A percentile compares a stretch with the other conserved stretches of the same genome.
phyloP scores from a whole-genome alignment of 2,113 vertebrate species.

The Nesogale talazaci region DNA sequence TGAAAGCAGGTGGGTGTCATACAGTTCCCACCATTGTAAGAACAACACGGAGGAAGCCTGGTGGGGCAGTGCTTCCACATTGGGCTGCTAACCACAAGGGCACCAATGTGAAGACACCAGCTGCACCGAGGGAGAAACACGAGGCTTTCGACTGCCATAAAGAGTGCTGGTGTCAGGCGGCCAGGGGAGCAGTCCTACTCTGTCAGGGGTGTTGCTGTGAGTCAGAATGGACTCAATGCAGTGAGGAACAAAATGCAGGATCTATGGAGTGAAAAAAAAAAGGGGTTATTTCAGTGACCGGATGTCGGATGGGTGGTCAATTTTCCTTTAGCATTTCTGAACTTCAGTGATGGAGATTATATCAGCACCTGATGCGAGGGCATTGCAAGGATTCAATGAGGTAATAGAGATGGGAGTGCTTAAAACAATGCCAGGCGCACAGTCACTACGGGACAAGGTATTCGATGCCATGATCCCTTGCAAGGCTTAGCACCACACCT shows the following conservation, averaged over 20 bases:
- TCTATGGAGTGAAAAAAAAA: neutral
- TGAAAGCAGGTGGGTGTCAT: neutral
- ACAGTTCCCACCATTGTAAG: neutral
- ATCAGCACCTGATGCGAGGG: neutral
- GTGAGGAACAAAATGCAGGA: neutral
- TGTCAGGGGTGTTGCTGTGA: too few species aligned
- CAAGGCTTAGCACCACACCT: neutral
- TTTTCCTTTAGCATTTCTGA: slow-evolving; percentile 6
- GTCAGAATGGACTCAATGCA: too few species aligned
- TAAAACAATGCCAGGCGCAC: too few species aligned
- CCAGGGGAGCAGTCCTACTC: too few species aligned
- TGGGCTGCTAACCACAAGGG: too few species aligned
- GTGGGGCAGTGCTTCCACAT: too few species aligned
- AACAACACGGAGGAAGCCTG: neutral
- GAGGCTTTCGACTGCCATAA: too few species aligned
- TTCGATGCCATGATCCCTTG: too few species aligned
- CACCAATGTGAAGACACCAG: too few species aligned
- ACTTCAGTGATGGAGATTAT: slow-evolving; percentile 13
- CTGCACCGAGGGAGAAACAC: too few species aligned
- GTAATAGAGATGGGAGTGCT: neutral
- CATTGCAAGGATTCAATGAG: neutral
- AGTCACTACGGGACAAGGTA: neutral
- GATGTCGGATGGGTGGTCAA: neutral
- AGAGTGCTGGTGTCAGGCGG: too few species aligned
- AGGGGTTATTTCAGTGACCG: neutral